These are phyloP conservation scores for Euzetes globulus DNA, from an alignment of 2,888 invertebrate genomes.

Conservation along the genomic window DNA sequence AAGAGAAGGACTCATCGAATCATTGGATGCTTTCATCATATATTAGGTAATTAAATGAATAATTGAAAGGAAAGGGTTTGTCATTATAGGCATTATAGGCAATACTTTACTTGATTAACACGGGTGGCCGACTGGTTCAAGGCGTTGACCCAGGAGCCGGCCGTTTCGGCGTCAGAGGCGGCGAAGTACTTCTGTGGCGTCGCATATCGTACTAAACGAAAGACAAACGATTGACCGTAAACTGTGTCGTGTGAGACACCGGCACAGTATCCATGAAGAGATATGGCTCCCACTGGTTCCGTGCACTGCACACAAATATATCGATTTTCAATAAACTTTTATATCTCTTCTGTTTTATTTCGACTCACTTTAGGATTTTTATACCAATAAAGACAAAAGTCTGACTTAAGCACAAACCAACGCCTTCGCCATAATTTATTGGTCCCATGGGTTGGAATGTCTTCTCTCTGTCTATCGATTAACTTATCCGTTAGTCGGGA, in stretches of 20 bases:
- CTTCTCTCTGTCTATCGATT: constrained; percentile 1
- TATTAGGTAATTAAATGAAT: constrained; percentile 6
- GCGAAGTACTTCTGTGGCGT: constrained; percentile 68
- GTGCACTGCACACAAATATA: constrained; percentile 43
- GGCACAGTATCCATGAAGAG: constrained; percentile 73
- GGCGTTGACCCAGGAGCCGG: constrained; percentile 63
- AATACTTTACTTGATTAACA: constrained; percentile 56
- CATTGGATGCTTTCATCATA: not conserved
- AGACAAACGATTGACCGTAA: constrained; percentile 45
- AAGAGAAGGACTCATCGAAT: no score
- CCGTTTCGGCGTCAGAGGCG: constrained; percentile 65
- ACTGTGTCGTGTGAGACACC: constrained; percentile 54
- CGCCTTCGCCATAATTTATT: constrained; percentile 64
- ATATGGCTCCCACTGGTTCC: constrained; percentile 76
- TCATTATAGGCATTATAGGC: not conserved
- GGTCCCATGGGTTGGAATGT: constrained; percentile 24
- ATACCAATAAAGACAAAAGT: constrained; percentile 90
- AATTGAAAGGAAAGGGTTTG: constrained; percentile 1
- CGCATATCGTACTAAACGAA: constrained; percentile 50
- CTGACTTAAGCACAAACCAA: constrained; percentile 82
- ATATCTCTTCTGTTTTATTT: not conserved
- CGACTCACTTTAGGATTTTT: constrained; percentile 73
- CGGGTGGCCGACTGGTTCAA: constrained; percentile 69
- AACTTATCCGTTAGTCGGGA: constrained; percentile 29
- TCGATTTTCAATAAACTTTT: not conserved